Conservation (phyloP, 1,140 invertebrate genomes). For the Leptinotarsa texana region DNA sequence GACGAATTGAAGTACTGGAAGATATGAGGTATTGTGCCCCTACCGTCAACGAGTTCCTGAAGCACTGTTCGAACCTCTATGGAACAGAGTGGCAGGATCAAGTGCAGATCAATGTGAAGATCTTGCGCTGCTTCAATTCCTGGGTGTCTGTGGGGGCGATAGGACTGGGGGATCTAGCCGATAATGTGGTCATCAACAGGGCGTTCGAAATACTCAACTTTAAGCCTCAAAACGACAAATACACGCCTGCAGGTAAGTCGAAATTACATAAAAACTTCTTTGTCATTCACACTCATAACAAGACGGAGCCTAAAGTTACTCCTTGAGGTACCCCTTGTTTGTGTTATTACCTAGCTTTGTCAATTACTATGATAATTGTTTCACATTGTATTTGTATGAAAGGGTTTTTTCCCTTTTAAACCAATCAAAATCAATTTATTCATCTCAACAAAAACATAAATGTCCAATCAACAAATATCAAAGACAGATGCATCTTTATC, state of each 20-base stretch:
- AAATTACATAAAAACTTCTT: too few relatives aligned
- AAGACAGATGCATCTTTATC: too few relatives aligned
- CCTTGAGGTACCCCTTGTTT: too few relatives aligned
- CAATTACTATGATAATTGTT: too few relatives aligned
- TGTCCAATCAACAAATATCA: too few relatives aligned
- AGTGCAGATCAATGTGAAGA: slow-evolving; percentile 62
- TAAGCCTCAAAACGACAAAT: slow-evolving; percentile 47
- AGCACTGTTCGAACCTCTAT: slow-evolving; percentile 68
- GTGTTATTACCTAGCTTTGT: too few relatives aligned
- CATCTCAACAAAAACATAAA: too few relatives aligned
- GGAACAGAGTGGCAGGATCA: slow-evolving; percentile 59
- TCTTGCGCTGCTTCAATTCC: slow-evolving; percentile 78
- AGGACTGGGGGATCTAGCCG: slow-evolving; percentile 65
- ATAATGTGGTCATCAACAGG: slow-evolving; percentile 70
- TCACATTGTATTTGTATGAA: too few relatives aligned
- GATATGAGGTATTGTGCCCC: slow-evolving; percentile 73
- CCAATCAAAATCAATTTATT: too few relatives aligned
- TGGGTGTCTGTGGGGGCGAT: slow-evolving; percentile 78
- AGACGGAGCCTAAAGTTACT: neutral
- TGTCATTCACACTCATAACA: neutral
- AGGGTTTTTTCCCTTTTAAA: too few relatives aligned
- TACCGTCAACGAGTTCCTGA: slow-evolving; percentile 75
- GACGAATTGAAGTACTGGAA: slow-evolving; percentile 79
- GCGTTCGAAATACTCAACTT: slow-evolving; percentile 72
- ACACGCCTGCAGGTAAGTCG: slow-evolving; percentile 56